Conservation (phyloP, 92 coral and sea anemone species). For the Palythoa caribaeorum region DNA sequence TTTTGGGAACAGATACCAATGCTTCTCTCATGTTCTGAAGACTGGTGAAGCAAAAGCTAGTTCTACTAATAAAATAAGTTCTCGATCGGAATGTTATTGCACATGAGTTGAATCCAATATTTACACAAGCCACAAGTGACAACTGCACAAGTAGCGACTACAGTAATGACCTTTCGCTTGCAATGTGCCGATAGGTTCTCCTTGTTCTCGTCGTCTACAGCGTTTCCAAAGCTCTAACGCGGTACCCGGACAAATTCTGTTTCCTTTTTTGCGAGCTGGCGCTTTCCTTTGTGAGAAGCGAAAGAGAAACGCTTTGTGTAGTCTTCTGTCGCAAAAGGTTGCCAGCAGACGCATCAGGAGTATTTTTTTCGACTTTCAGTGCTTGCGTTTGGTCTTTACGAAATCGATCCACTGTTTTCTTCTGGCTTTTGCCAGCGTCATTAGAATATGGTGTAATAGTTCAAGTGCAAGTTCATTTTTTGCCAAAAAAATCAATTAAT, state of each 20-base stretch:
- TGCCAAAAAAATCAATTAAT: too few species aligned
- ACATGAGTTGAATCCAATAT: constrained; percentile 18
- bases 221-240: neutral
- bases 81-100: constrained; percentile 14
- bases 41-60: too few species aligned
- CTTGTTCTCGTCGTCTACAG: constrained; percentile 5
- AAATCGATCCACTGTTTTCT: constrained; percentile 8
- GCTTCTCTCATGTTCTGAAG: too few species aligned
- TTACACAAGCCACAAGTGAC: constrained; percentile 8
- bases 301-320: constrained; percentile 11
- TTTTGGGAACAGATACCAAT: too few species aligned
- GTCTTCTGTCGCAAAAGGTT: neutral
- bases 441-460: constrained; percentile 7
- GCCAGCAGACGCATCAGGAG: constrained; percentile 9
- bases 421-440: constrained; percentile 17
- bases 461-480: too few species aligned
- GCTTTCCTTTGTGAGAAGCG: neutral
- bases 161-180: constrained; percentile 21
- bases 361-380: neutral
- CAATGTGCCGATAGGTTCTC: neutral
- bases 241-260: constrained; percentile 18
- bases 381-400: neutral
- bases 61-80: too few species aligned
- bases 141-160: constrained; percentile 5
- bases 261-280: constrained; percentile 13